phyloP scores from a whole-genome alignment of 2,797 vertebrate genomes.

The Dipus sagitta region DNA sequence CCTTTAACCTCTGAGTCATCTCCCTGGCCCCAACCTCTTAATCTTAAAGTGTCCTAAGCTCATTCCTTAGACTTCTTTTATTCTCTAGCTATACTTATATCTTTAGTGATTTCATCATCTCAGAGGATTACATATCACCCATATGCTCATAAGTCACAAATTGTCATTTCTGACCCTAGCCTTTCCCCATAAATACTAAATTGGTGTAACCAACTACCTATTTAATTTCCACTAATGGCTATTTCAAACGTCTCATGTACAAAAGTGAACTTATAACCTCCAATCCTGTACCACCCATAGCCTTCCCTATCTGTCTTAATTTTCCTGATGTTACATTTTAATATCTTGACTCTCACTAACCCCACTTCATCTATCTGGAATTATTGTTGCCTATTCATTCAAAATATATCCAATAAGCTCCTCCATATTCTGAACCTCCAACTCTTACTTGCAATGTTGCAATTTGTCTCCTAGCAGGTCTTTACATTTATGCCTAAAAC shows the following conservation, averaged over 20 bases:
- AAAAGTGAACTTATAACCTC: conserved; percentile 20
- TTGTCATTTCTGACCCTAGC: neutral
- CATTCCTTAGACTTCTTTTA: neutral
- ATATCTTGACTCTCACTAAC: neutral
- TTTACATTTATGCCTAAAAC: neutral
- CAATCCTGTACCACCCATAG: neutral
- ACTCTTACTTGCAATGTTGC: conserved; percentile 18
- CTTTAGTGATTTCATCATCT: conserved; percentile 10
- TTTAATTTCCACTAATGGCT: conserved; percentile 8
- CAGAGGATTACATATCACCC: neutral
- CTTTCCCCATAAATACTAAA: conserved; percentile 12
- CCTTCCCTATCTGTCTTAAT: conserved; percentile 10
- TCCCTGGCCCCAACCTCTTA: neutral
- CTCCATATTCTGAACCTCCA: neutral
- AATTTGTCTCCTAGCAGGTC: neutral
- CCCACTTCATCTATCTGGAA: conserved; percentile 24
- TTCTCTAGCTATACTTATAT: conserved; percentile 25
- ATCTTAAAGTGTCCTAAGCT: neutral
- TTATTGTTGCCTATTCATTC: conserved; percentile 13
- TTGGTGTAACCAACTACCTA: neutral
- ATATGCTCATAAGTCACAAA: neutral
- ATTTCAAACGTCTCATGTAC: conserved; percentile 1
- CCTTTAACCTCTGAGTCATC: too few species aligned
- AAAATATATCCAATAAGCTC: neutral
- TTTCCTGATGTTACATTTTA: conserved; percentile 15